Evolutionary conservation across 2,797 vertebrate genomes (phyloP), one percentile per base, ranked within the genome.

Genomic region (Rhinella marina): DNA sequence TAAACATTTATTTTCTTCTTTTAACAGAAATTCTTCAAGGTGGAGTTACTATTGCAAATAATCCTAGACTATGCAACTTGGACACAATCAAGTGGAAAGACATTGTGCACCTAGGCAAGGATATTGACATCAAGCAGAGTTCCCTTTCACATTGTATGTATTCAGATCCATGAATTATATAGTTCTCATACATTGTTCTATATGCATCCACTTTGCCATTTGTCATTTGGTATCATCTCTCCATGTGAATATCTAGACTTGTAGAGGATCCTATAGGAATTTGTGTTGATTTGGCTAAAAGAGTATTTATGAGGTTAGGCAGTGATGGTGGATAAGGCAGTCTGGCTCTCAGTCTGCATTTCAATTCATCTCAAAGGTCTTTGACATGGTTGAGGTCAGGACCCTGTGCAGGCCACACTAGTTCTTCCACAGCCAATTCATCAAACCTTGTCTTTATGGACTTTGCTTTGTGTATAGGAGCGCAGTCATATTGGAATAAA

Each of bases 81-180:
- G 95, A 97, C 41, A 97, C 96, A 12, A 94, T 99, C 90, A 94
- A 97, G 82, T 99, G 98, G 98, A 90, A 90, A 1, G 98, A 99
- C 87, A 97, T 99, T 19, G 90, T 98, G 41, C 93, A 96, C 66
- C 21, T 2, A 0, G 93, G 90, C 1, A 93, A 61, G 50, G 92
- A 94, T 73, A 90, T 92, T 0, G 84, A 92, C 77, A 92, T 92
- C 21, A 90, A 91, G 1, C 93, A 27, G 59, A 90, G 89, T 0
- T 29, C 75, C 50, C 86, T 84, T 64, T 1, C 56, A 56, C 79
- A 59, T 9, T 98, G 98, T 99, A 92, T 95, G 97, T 94, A 82
- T 56, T 29, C 68, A 54, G 27, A 14, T 16, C 32, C 25, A 70
- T 70, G 25, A 29, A 16, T 25, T 25, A 29, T 41, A 72, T 41